phyloP scores from a whole-genome alignment of 2,797 vertebrate species.

The Hylomyscus alleni region DNA sequence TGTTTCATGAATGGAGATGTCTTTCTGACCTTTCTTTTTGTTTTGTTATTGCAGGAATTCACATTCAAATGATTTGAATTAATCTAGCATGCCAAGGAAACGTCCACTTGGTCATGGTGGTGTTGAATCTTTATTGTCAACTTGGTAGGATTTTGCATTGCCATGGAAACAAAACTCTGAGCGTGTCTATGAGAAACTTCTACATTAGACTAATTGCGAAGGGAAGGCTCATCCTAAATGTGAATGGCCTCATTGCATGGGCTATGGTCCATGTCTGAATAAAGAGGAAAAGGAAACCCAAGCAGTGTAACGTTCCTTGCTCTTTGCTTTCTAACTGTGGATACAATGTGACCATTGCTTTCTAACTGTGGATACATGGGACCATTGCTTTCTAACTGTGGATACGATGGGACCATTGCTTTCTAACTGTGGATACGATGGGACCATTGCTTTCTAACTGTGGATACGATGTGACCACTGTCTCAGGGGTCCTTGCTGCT shows the following conservation, averaged over 20 bases:
- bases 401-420: neutral
- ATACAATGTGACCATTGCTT: neutral
- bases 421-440: neutral
- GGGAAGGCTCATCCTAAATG: neutral
- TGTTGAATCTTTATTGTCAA: neutral
- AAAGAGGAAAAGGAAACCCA: neutral
- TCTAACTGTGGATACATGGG: neutral
- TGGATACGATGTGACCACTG: neutral
- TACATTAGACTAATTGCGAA: neutral
- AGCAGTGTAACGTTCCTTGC: no score
- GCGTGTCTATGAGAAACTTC: neutral
- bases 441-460: neutral
- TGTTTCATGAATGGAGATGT: neutral
- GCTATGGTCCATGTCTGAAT: neutral
- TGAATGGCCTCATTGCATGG: neutral
- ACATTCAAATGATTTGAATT: neutral
- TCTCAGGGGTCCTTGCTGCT: no score
- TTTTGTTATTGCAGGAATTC: neutral
- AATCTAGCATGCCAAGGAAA: slow-evolving; percentile 6
- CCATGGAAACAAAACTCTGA: neutral
- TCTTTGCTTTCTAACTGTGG: neutral
- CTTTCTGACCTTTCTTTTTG: neutral
- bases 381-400: neutral
- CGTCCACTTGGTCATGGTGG: neutral
- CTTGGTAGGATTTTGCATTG: neutral